These are phyloP conservation scores for Malurus elegans DNA, from an alignment of 2,113 vertebrate genomes.

Conservation along the genomic window DNA sequence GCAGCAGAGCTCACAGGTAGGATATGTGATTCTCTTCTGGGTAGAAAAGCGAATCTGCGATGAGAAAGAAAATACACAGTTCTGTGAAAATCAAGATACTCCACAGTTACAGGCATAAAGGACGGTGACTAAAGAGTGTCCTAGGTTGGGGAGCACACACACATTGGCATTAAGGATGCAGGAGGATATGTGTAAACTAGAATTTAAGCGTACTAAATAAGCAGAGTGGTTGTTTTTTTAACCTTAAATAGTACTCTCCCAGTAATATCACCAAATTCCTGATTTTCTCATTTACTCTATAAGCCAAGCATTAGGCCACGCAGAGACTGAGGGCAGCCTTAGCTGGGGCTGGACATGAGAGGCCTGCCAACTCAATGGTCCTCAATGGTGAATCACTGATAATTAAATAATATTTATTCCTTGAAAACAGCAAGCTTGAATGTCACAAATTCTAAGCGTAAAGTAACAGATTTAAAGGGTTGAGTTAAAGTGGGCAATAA, in stretches of 20 bases:
- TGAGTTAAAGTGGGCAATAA: slow-evolving; percentile 21
- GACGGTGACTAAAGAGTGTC: background rate
- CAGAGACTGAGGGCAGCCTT: background rate
- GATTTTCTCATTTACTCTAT: background rate
- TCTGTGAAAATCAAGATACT: background rate
- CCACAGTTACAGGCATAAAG: background rate
- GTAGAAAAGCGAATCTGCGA: background rate
- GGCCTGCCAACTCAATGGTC: background rate
- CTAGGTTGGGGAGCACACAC: background rate
- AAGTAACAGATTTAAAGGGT: slow-evolving; percentile 32
- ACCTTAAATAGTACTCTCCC: background rate
- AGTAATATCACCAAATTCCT: background rate
- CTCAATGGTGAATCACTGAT: background rate
- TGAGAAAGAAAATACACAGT: background rate
- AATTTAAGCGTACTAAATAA: background rate
- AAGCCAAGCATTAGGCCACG: background rate
- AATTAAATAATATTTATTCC: slow-evolving; percentile 40
- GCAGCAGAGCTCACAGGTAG: background rate
- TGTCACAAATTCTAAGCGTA: background rate
- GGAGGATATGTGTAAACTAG: background rate
- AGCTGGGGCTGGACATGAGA: background rate
- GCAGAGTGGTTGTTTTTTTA: background rate
- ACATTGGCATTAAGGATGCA: background rate
- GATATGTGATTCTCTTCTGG: background rate
- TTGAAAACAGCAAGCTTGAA: background rate